Evolutionary conservation across 2,888 invertebrate genomes (phyloP).

Genomic region (Gandaritis pyraliata): DNA sequence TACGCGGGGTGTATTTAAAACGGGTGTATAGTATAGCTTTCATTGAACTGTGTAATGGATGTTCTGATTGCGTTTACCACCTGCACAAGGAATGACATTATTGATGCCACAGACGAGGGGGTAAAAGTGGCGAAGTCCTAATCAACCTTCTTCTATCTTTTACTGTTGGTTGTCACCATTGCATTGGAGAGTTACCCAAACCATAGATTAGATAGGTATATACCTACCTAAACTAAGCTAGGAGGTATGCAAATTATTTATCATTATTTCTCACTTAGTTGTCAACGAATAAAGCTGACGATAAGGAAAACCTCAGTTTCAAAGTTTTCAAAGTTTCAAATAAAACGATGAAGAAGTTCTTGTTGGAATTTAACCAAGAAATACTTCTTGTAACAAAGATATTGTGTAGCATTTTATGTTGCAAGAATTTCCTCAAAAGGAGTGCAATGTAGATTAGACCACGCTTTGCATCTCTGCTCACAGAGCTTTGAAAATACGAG

Average conservation of each 20-base stretch:
- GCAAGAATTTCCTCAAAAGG: conserved; percentile 6
- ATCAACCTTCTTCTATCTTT: too few species aligned
- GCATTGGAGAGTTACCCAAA: too few species aligned
- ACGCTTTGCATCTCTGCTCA: conserved; percentile 3
- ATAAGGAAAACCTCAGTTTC: background rate
- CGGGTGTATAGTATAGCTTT: background rate
- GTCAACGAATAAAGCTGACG: too few species aligned
- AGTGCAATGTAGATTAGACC: conserved; percentile 14
- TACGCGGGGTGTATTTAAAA: conserved; percentile 1
- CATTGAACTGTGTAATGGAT: conserved; percentile 7
- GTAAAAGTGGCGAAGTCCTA: too few species aligned
- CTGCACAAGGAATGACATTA: too few species aligned
- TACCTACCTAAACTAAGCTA: too few species aligned
- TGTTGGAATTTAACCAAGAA: conserved; percentile 1
- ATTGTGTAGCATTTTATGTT: conserved; percentile 2
- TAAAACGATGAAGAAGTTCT: background rate
- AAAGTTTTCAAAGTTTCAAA: too few species aligned
- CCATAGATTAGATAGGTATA: too few species aligned
- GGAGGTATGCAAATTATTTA: too few species aligned
- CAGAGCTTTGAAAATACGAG: conserved; percentile 3
- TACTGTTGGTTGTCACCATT: too few species aligned
- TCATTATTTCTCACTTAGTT: too few species aligned
- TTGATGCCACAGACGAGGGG: too few species aligned
- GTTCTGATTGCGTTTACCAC: conserved; percentile 4
- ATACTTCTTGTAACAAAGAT: background rate